phyloP scores from a whole-genome alignment of 2,888 invertebrate species.

The Ctenicera cuprea region DNA sequence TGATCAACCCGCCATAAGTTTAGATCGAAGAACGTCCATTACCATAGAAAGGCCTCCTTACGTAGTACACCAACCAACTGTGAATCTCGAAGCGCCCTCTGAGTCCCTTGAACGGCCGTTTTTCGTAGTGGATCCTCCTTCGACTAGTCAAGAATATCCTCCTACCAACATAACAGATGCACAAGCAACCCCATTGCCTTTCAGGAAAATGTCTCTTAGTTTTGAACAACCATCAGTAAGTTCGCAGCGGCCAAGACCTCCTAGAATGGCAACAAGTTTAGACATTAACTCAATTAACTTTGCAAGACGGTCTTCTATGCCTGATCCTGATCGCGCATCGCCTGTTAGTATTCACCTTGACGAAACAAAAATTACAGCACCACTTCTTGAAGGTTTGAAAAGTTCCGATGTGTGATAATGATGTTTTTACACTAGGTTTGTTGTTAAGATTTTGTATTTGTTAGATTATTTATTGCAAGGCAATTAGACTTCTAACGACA shows the following conservation, averaged over 20 bases:
- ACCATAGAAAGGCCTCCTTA: conserved; percentile 62
- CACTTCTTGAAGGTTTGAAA: conserved; percentile 68
- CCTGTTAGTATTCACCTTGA: conserved; percentile 66
- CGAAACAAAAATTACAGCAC: conserved; percentile 68
- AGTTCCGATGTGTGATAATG: conserved; percentile 69
- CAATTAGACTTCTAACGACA: not conserved
- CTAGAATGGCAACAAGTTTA: conserved; percentile 68
- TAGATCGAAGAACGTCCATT: conserved; percentile 63
- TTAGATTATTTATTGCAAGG: not conserved
- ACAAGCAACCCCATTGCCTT: conserved; percentile 51
- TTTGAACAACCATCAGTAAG: conserved; percentile 66
- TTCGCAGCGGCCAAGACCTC: conserved; percentile 61
- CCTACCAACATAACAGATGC: conserved; percentile 36
- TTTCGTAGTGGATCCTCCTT: conserved; percentile 56
- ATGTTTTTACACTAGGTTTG: conserved; percentile 17
- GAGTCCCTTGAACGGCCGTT: conserved; percentile 56
- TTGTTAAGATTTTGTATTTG: not conserved
- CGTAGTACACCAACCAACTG: conserved; percentile 54
- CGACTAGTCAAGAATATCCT: conserved; percentile 51
- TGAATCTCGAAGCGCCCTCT: conserved; percentile 55
- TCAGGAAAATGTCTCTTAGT: conserved; percentile 67
- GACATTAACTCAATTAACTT: conserved; percentile 63
- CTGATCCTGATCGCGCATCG: conserved; percentile 57
- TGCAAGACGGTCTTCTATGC: conserved; percentile 62
- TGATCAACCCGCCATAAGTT: conserved; percentile 63